These are phyloP conservation scores for Protobothrops mucrosquamatus DNA, from an alignment of 2,113 vertebrate species.

Conservation along the genomic window DNA sequence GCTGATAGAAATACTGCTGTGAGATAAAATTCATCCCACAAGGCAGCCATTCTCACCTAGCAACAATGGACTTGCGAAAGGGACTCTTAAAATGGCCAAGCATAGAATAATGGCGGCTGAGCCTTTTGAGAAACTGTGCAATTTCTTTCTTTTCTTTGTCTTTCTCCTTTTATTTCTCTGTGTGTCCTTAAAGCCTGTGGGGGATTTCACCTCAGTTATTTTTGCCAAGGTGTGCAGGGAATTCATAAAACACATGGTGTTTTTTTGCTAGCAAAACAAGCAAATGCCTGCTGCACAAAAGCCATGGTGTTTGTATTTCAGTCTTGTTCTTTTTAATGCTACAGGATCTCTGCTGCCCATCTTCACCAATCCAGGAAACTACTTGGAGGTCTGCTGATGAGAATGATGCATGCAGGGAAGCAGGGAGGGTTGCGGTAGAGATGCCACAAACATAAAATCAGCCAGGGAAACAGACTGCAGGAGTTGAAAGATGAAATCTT, in stretches of 20 bases:
- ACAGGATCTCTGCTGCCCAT: slow-evolving; percentile 26
- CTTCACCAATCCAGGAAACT: slow-evolving; percentile 19
- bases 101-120: background rate
- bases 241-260: background rate
- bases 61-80: slow-evolving; percentile 28
- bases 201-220: background rate
- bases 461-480: slow-evolving; percentile 27
- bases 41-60: slow-evolving; percentile 3
- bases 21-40: slow-evolving; percentile 12
- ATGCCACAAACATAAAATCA: slow-evolving; percentile 25
- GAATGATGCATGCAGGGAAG: slow-evolving; percentile 8
- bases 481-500: background rate
- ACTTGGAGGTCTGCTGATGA: slow-evolving; percentile 47
- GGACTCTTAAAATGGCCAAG: slow-evolving; percentile 17
- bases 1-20: background rate
- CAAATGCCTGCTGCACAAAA: slow-evolving; percentile 22
- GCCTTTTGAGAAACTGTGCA: slow-evolving; percentile 2
- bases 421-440: background rate
- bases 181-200: background rate
- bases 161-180: background rate
- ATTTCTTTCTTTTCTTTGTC: slow-evolving; percentile 8
- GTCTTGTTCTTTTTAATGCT: slow-evolving; percentile 41
- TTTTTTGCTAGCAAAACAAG: background rate
- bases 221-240: background rate
- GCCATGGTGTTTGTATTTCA: slow-evolving; percentile 41